These are phyloP conservation scores for Caenorhabditis imperialis DNA, from an alignment of 2,888 invertebrate species.

Conservation along the genomic window DNA sequence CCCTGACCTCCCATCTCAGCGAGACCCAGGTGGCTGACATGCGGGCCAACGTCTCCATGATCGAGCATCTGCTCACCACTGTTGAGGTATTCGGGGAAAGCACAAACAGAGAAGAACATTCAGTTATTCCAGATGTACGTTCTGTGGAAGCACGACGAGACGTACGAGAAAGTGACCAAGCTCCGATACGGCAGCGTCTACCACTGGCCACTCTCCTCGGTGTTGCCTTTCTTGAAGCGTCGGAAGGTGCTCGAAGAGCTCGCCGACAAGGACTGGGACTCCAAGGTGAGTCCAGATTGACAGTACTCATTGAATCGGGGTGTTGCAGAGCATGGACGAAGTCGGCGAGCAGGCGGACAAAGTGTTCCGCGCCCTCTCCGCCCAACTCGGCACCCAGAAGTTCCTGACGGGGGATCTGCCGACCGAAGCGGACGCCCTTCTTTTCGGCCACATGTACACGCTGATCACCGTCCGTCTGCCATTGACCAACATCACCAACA, in stretches of 20 bases:
- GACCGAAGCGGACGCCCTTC: slow-evolving; percentile 91
- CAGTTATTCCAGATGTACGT: slow-evolving; percentile 84
- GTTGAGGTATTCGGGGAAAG: slow-evolving; percentile 85
- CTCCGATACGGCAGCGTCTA: slow-evolving; percentile 90
- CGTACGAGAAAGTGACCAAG: slow-evolving; percentile 86
- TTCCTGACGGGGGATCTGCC: slow-evolving; percentile 85
- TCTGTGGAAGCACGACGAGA: slow-evolving; percentile 88
- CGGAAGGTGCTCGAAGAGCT: slow-evolving; percentile 46
- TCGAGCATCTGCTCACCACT: slow-evolving; percentile 87
- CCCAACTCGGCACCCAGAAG: slow-evolving; percentile 86
- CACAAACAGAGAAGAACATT: slow-evolving; percentile 23
- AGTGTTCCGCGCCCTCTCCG: slow-evolving; percentile 90
- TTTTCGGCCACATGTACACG: slow-evolving; percentile 96
- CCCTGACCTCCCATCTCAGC: slow-evolving; percentile 85
- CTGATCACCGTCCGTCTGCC: slow-evolving; percentile 90
- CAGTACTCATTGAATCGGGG: too few relatives aligned
- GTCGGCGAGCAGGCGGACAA: slow-evolving; percentile 84
- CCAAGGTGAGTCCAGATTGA: slow-evolving; percentile 48
- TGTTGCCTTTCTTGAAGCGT: slow-evolving; percentile 56
- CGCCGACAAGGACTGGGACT: slow-evolving; percentile 58
- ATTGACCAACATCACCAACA: slow-evolving; percentile 86
- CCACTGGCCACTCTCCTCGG: slow-evolving; percentile 89
- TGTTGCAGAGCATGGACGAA: too few relatives aligned
- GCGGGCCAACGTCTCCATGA: slow-evolving; percentile 92
- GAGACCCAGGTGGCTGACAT: slow-evolving; percentile 89